phyloP scores from a whole-genome alignment of 2,888 invertebrate species.

The Selenia dentaria region DNA sequence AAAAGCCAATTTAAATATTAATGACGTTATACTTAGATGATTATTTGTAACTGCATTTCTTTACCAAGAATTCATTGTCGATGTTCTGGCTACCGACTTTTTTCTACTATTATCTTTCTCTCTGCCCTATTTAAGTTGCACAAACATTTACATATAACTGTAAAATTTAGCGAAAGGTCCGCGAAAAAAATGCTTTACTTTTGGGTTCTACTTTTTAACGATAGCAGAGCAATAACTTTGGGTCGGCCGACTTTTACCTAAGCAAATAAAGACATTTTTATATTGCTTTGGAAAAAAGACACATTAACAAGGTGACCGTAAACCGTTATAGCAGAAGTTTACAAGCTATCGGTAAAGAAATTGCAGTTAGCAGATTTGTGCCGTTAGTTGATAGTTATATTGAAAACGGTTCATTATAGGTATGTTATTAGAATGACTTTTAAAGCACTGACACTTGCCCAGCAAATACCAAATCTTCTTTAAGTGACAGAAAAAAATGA shows the following conservation, averaged over 20 bases:
- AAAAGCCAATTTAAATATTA: conserved; percentile 28
- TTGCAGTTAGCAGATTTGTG: no score
- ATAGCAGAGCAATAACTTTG: conserved; percentile 60
- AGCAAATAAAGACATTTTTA: conserved; percentile 75
- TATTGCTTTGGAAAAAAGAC: conserved; percentile 43
- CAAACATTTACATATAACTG: conserved; percentile 60
- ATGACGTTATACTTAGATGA: conserved; percentile 33
- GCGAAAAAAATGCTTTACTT: conserved; percentile 59
- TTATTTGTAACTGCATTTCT: conserved; percentile 48
- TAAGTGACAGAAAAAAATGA: no score
- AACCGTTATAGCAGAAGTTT: conserved; percentile 31
- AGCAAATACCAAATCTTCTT: no score
- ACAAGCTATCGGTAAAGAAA: conserved; percentile 17
- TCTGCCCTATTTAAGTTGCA: conserved; percentile 53
- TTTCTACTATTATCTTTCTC: conserved; percentile 49
- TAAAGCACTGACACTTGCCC: no score
- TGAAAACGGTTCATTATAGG: no score
- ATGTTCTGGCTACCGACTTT: conserved; percentile 51
- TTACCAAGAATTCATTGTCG: conserved; percentile 44
- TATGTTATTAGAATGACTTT: no score
- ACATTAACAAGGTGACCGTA: conserved; percentile 46
- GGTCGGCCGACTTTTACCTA: conserved; percentile 50
- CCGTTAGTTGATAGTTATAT: no score
- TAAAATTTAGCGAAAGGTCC: conserved; percentile 49
- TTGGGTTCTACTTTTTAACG: conserved; percentile 77